phyloP scores from a whole-genome alignment of 2,797 vertebrate genomes.

The Spheniscus humboldti region DNA sequence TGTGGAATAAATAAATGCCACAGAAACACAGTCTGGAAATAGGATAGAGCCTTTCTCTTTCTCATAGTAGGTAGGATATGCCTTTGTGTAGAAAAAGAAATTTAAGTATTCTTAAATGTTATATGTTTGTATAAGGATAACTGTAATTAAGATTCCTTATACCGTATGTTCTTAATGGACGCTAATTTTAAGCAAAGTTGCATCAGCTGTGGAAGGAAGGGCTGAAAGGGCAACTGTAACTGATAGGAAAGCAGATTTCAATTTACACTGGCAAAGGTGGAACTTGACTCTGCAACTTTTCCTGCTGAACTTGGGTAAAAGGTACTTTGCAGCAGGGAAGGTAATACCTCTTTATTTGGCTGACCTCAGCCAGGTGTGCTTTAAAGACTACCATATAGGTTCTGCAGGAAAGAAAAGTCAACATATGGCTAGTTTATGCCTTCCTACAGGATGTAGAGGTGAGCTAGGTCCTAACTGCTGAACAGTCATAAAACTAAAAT shows the following conservation, averaged over 20 bases:
- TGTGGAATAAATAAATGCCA: not conserved
- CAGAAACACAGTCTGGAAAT: not conserved
- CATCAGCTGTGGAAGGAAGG: not conserved
- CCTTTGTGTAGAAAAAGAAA: not conserved
- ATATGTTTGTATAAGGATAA: not conserved
- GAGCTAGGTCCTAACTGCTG: not conserved
- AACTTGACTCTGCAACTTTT: not conserved
- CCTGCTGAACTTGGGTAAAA: not conserved
- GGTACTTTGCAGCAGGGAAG: not conserved
- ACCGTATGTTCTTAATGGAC: not conserved
- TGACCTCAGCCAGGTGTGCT: not conserved
- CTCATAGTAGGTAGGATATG: not conserved
- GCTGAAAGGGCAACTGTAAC: not conserved
- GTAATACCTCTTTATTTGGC: not conserved
- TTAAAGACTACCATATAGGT: not conserved
- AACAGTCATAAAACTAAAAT: not conserved
- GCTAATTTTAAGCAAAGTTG: not conserved
- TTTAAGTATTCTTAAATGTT: not conserved
- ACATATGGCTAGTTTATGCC: not conserved
- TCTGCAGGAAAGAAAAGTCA: not conserved
- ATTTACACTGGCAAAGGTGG: not conserved
- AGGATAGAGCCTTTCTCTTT: not conserved
- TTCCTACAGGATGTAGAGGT: not conserved
- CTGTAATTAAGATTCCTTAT: not conserved
- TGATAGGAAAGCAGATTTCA: not conserved